Percentiles rank a stretch among this genome's conserved stretches.
phyloP scores from a whole-genome alignment of 2,113 vertebrate genomes.

The Hucho hucho region DNA sequence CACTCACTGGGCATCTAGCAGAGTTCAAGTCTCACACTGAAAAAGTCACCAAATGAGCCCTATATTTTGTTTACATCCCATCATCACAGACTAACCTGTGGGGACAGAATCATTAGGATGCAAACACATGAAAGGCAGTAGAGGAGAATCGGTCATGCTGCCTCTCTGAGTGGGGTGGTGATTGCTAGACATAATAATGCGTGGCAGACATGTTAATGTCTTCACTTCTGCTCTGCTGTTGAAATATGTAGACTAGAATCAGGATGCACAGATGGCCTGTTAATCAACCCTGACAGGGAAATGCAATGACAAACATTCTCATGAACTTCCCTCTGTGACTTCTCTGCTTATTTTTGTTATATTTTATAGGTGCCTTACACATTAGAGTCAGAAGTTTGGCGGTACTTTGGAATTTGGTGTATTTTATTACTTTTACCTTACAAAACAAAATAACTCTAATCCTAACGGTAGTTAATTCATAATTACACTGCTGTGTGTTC shows the following conservation, averaged over 20 bases:
- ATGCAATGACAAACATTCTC: constrained; percentile 1
- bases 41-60: no score
- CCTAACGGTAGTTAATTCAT: constrained; percentile 19
- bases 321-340: neutral
- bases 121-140: no score
- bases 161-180: no score
- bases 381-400: no score
- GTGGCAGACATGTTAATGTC: no score
- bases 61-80: no score
- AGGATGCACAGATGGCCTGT: constrained; percentile 21
- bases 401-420: neutral
- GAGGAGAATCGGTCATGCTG: no score
- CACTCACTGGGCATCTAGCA: no score
- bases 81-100: no score
- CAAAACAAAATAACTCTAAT: neutral
- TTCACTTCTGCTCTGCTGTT: neutral
- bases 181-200: no score
- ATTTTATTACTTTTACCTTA: neutral
- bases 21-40: no score
- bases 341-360: neutral
- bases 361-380: neutral
- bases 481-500: constrained; percentile 13
- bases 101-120: no score
- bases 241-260: constrained; percentile 1
- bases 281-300: constrained; percentile 26